Percentiles rank a stretch among this genome's conserved stretches.
Conservation (phyloP, 2,888 invertebrate genomes). For the Eupithecia subumbrata region DNA sequence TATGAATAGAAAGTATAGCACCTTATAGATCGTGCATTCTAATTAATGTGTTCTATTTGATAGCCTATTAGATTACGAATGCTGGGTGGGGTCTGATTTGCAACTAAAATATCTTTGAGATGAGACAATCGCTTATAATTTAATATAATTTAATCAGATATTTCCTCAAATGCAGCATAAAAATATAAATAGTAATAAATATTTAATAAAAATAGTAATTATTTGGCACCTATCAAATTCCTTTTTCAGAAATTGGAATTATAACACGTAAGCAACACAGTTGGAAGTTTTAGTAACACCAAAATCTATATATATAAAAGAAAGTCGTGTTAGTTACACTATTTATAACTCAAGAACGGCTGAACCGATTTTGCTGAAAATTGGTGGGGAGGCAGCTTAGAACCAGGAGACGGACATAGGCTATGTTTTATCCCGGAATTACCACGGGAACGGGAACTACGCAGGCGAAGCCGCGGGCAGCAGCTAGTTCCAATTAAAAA, state of each 20-base stretch:
- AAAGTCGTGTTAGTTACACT: no score
- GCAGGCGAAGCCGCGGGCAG: no score
- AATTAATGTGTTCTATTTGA: conserved; percentile 25
- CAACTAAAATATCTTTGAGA: conserved; percentile 3
- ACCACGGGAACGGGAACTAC: no score
- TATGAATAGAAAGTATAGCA: conserved; percentile 57
- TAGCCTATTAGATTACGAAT: conserved; percentile 1
- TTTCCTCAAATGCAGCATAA: not conserved
- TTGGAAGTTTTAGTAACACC: not conserved
- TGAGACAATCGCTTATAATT: not conserved
- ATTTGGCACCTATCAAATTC: not conserved
- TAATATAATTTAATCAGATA: not conserved
- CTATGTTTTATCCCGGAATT: no score
- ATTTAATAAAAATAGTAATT: no score
- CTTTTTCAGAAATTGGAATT: not conserved
- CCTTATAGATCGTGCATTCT: conserved; percentile 45
- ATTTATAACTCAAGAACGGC: no score
- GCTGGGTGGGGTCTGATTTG: conserved; percentile 7
- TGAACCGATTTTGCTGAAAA: no score
- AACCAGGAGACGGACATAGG: no score
- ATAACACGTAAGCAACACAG: not conserved
- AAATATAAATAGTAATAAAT: not conserved
- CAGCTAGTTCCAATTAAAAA: not conserved
- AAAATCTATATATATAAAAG: no score
- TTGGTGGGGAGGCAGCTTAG: no score